A percentile compares a stretch with the other conserved stretches of the same genome.
phyloP scores from a whole-genome alignment of 2,888 invertebrate species.

The Pyralis farinalis region DNA sequence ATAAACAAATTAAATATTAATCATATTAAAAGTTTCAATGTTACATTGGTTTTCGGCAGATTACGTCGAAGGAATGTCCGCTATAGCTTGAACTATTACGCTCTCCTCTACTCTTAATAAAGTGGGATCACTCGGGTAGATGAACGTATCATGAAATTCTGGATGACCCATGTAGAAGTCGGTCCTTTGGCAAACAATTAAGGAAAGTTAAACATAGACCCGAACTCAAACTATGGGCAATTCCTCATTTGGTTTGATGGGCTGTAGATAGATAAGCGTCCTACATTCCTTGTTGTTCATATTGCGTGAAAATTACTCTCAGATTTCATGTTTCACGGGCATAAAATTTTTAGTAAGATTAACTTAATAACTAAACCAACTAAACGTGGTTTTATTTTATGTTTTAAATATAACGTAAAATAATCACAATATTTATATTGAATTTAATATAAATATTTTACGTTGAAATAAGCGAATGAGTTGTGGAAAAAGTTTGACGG shows the following conservation, averaged over 20 bases:
- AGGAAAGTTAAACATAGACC: slow-evolving; percentile 63
- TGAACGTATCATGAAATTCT: slow-evolving; percentile 18
- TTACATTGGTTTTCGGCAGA: slow-evolving; percentile 47
- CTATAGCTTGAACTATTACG: slow-evolving; percentile 21
- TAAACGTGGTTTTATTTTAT: too few relatives aligned
- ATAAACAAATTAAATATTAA: slow-evolving; percentile 58
- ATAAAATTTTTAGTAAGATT: not conserved
- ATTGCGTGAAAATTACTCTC: slow-evolving; percentile 8
- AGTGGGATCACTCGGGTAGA: slow-evolving; percentile 12
- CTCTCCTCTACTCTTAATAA: slow-evolving; percentile 9
- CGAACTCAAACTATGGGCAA: slow-evolving; percentile 42
- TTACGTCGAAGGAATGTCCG: slow-evolving; percentile 38
- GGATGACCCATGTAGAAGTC: slow-evolving; percentile 24
- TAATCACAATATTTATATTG: too few relatives aligned
- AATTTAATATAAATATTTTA: too few relatives aligned
- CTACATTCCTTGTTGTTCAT: slow-evolving; percentile 4
- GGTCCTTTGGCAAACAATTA: slow-evolving; percentile 64
- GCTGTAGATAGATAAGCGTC: slow-evolving; percentile 32
- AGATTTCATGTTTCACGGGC: not conserved
- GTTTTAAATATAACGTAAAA: too few relatives aligned
- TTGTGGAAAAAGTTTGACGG: too few relatives aligned
- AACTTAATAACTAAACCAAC: too few relatives aligned
- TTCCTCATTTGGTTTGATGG: slow-evolving; percentile 42
- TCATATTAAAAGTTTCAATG: slow-evolving; percentile 51
- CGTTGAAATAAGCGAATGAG: too few relatives aligned